Evolutionary conservation across 2,797 vertebrate species (phyloP), one percentile per base, ranked within the genome.

Genomic region (Holocentrus rufus): DNA sequence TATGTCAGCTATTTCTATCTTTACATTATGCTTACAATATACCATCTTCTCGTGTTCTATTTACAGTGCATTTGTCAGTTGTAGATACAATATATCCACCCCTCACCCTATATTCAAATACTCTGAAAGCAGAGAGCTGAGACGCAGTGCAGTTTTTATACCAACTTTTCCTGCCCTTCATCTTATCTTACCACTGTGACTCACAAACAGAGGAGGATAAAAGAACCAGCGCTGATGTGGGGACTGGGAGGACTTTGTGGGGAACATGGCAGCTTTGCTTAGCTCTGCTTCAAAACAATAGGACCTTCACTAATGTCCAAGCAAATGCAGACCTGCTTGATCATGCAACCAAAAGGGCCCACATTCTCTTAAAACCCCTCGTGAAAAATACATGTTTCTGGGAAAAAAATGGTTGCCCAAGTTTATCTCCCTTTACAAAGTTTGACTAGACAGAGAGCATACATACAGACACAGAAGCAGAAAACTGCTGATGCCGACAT

Each of bases 71-170:
- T 47, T 68, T 67, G 79, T 58, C 61, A 64, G 36, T 63, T n/a
- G 55, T 69, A 81, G 77, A 80, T 52, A 60, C n/a, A 36, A 78
- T 70, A 66, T 18, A 49, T 65, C 22, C 47, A 25, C 52, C 22
- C 25, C 31, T 59, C 63, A 52, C 36, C 3, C 5, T 60, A 58
- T 18, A 36, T 76, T 73, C 14, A 34, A 31, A n/a, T 11, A 60
- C 63, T 76, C 74, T 62, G 46, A 65, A 78, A 79, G 77, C 69
- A 73, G 39, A 6, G 14, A 68, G 62, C 71, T 72, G 83, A 86
- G 81, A 81, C 85, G 72, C 61, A n/a, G 72, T 6, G 30, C 44
- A 22, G 77, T 76, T 77, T 84, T 75, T 70, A 76, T 46, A 46
- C 44, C 17, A 81, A 82, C 78, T 77, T 54, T 44, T 50, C 39